Conservation (phyloP, 2,797 vertebrate species). For the Bradypus variegatus region DNA sequence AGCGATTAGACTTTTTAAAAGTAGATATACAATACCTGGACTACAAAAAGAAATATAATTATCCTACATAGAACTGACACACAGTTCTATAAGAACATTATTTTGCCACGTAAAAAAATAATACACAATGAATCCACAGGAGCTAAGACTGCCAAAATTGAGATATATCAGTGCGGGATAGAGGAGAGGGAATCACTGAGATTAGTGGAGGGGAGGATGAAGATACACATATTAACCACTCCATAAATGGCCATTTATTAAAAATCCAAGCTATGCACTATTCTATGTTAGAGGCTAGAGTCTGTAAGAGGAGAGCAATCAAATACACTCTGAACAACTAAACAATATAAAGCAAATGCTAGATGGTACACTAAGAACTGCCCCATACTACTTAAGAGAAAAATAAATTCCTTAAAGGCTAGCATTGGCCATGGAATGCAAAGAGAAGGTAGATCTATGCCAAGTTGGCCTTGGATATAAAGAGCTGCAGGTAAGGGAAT, state of each 20-base stretch:
- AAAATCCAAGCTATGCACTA: slow-evolving; percentile 5
- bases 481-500: neutral
- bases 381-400: neutral
- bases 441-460: no score
- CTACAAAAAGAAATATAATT: neutral
- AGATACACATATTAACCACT: neutral
- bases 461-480: neutral
- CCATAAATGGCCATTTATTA: neutral
- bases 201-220: no score
- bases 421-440: no score
- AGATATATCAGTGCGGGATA: neutral
- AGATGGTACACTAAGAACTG: neutral
- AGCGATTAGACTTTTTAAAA: neutral
- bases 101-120: slow-evolving; percentile 11
- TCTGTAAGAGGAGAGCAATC: neutral
- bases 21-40: neutral
- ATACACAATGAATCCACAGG: neutral
- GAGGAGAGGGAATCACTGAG: no score
- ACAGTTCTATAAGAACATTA: neutral
- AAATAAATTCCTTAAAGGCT: no score
- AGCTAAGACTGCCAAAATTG: neutral
- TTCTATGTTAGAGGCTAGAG: neutral
- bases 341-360: neutral
- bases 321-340: neutral
- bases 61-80: neutral